Base-by-base conservation (phyloP, 2,888 invertebrate genomes). In the Charanyca ferruginea region DNA sequence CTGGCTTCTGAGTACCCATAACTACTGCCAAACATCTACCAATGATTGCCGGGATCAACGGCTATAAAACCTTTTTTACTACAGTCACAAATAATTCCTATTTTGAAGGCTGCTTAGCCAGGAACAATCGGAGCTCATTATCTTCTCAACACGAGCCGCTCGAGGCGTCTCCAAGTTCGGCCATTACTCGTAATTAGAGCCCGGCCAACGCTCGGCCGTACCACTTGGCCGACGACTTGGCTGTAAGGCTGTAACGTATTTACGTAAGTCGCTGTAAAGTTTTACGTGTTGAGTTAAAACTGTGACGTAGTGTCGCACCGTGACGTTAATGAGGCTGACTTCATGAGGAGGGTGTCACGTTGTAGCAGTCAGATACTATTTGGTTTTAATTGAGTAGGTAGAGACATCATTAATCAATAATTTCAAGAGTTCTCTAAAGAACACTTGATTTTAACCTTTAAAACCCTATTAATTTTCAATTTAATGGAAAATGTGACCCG, bases 181-280 rank as follows among this genome's bases (percentile, higher is more conserved):
- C 66, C 64, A 76, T 83, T 74, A 81, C 66, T 73, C 73, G 72
- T 74, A 83, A 81, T 83, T 83, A 78, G 59, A 77, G 59, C 47
- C 63, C 45, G 67, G 63, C 60, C 61, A 62, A 54, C 64, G 62
- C 44, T 62, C 25, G 68, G 54, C 55, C 51, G 53, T 32, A 32
- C 35, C 16, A 49, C 63, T 70, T 52, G 58, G 47, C 52, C 51
- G 25, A 53, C 51, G 47, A 73, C 54, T 55, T 77, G 74, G 49
- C 65, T 38, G 57, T 47, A 61, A 73, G 58, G 44, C 59, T 32
- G 61, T 69, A 66, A 75, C 71, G 52, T 69, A 71, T 71, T 77
- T 77, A 72, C 54, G 41, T 42, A 63, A 77, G 55, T 57, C 44
- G 22, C 45, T 66, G 58, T 63, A 13, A 64, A 70, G 79, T 65